phyloP scores from a whole-genome alignment of 1,140 invertebrate genomes.

The Aradophagus sp. region DNA sequence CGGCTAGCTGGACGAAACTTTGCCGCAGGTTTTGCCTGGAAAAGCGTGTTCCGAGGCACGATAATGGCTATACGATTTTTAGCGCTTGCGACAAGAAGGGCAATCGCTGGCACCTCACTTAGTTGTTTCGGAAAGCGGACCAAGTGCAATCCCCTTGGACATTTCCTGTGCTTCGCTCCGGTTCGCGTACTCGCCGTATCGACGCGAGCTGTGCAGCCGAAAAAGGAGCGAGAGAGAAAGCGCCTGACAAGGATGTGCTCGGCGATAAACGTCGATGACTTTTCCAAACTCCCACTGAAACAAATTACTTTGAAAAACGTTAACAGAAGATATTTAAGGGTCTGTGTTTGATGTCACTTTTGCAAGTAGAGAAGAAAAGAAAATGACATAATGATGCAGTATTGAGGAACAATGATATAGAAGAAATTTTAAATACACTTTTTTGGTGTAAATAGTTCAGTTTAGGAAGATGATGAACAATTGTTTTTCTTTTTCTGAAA shows the following conservation, averaged over 20 bases:
- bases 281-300: no score
- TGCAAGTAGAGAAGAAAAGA: no score
- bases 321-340: no score
- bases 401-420: no score
- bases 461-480: no score
- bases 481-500: no score
- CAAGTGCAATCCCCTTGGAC: slow-evolving; percentile 27
- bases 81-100: slow-evolving; percentile 8
- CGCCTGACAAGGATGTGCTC: no score
- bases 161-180: slow-evolving; percentile 2
- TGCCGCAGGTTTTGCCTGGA: slow-evolving; percentile 11
- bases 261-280: slow-evolving; percentile 27
- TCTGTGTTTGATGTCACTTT: no score
- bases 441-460: no score
- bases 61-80: slow-evolving; percentile 15
- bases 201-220: slow-evolving; percentile 22
- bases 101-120: slow-evolving; percentile 12
- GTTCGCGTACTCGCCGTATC: slow-evolving; percentile 16
- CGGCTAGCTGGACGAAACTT: slow-evolving; percentile 8
- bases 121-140: slow-evolving; percentile 43
- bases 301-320: no score
- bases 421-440: no score
- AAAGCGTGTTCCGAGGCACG: slow-evolving; percentile 9
- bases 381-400: no score
- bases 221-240: slow-evolving; percentile 42